Base-by-base conservation (phyloP, 1,140 invertebrate species). In the Telenomus remus region DNA sequence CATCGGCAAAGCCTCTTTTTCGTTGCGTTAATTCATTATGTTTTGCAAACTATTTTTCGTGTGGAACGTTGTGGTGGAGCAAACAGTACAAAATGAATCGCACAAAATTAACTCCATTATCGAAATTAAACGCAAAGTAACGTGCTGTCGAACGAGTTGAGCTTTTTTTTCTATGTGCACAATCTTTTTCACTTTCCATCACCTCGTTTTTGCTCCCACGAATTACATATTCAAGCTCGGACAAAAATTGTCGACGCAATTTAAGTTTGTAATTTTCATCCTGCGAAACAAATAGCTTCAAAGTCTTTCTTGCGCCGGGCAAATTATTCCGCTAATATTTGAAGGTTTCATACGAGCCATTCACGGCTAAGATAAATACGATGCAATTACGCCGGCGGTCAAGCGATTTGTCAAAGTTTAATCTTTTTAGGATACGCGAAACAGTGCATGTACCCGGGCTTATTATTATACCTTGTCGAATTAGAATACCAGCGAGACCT, bases 341-440 rank as follows among this genome's bases (percentile, higher is more conserved):
- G 46, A 13, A 49, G 8, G 14, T 49, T 60, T 39, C 46, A 42
- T 27, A 34, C 19, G 19, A 1, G 19, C 19, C 19, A 27, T 27
- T 27, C 19, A 27, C 4, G 27, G 12, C 11, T 9, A 34, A 48
- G 55, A 50, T 60, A 60, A 60, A 60, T 50, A 42, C 16, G 8
- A 3, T 9, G 35, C 1, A n/a, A 50, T 49, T 59, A 48, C 11
- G 46, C 44, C 34, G 10, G 37, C 37, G 37, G 56, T 50, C 34
- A 59, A 48, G 55, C 33, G 7, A 59, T 59, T 27, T 50, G 56
- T 60, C 47, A 42, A 60, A 49, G 37, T 60, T 49, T 60, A 60
- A 60, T 60, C 47, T 59, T 48, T 48, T 14, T 46, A 9, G 6
- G 16, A 55, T 33, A 27, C 39, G 39, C 5, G 19, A n/a, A 54